Evolutionary conservation across 1,140 invertebrate species (phyloP).

Genomic region (Apis florea): DNA sequence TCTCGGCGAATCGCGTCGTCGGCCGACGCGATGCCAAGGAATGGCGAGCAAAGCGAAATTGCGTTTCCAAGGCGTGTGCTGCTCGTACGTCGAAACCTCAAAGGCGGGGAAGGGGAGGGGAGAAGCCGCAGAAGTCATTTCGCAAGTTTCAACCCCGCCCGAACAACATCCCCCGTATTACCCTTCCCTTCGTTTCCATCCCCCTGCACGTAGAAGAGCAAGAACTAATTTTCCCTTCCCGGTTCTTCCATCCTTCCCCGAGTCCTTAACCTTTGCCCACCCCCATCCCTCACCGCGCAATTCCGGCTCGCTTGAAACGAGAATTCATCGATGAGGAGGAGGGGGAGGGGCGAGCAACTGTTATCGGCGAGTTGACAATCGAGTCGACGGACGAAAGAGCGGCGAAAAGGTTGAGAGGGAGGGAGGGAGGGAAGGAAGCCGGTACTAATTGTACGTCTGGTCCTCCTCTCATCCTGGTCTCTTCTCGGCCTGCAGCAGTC

Average conservation of each 20-base stretch:
- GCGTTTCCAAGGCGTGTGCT: not conserved
- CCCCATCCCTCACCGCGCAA: not conserved
- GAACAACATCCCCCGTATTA: not conserved
- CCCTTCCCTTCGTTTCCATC: constrained; percentile 21
- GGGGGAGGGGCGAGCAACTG: too few relatives aligned
- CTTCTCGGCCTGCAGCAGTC: constrained; percentile 44
- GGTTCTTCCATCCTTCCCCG: too few relatives aligned
- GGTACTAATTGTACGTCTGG: constrained; percentile 71
- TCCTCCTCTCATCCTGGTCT: constrained; percentile 57
- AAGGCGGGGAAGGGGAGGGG: not conserved
- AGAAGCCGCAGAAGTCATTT: not conserved
- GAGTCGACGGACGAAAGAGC: constrained; percentile 37
- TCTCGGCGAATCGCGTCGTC: too few relatives aligned
- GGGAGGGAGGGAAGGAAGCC: constrained; percentile 20
- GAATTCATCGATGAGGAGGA: constrained; percentile 52
- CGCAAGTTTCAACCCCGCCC: not conserved
- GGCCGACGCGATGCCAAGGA: too few relatives aligned
- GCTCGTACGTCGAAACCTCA: not conserved
- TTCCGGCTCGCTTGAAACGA: constrained; percentile 35
- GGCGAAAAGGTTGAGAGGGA: not conserved
- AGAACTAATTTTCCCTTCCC: not conserved
- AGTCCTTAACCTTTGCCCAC: too few relatives aligned
- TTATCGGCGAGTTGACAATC: constrained; percentile 50
- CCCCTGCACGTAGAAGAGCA: not conserved
- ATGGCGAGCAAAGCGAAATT: not conserved